Conservation (phyloP, 2,797 vertebrate genomes). For the Falco rusticolus region DNA sequence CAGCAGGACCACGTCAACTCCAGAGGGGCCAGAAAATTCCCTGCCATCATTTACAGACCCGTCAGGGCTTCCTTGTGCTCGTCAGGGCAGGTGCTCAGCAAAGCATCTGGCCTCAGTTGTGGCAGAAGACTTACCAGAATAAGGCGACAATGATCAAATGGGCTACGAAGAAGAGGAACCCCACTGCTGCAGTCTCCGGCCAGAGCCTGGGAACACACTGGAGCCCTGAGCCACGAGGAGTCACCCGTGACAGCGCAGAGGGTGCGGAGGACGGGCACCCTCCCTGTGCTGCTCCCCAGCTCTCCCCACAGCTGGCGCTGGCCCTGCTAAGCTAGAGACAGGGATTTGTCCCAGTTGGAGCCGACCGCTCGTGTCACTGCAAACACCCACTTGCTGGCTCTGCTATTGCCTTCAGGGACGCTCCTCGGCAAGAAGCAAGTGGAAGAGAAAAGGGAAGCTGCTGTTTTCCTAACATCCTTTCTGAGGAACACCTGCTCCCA, state of each 20-base stretch:
- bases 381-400: neutral
- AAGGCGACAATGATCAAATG: neutral
- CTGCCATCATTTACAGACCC: neutral
- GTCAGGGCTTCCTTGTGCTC: accelerated
- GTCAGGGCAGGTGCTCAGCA: neutral
- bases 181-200: neutral
- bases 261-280: neutral
- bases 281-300: neutral
- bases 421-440: neutral
- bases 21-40: neutral
- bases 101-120: neutral
- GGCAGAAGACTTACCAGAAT: neutral
- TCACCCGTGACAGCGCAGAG: neutral
- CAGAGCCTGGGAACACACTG: neutral
- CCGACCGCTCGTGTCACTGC: neutral
- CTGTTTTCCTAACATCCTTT: neutral
- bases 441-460: neutral
- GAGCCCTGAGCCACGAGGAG: neutral
- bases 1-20: neutral
- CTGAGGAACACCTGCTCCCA: accelerated
- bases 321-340: neutral
- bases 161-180: neutral
- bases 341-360: neutral
- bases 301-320: neutral
- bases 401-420: neutral